A percentile compares a stretch with the other conserved stretches of the same genome.
Evolutionary conservation across 2,888 invertebrate genomes (phyloP).

Genomic region (Lepidocyrtinus sp.): DNA sequence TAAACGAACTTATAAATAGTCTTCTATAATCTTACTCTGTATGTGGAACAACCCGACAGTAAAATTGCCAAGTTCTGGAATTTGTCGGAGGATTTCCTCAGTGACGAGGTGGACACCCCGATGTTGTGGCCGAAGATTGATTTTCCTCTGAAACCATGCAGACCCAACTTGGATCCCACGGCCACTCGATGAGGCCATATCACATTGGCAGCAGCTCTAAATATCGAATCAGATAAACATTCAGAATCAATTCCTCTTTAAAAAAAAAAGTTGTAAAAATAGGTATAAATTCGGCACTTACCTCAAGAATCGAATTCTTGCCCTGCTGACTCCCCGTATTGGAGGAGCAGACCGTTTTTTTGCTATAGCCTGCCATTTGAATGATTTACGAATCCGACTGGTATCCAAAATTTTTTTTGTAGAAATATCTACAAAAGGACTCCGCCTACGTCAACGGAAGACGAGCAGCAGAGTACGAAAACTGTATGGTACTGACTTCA

Average conservation of each 20-base stretch:
- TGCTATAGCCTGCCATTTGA: constrained; percentile 65
- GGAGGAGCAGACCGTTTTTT: constrained; percentile 65
- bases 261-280: not conserved
- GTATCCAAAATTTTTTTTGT: not conserved
- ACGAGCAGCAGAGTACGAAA: not conserved
- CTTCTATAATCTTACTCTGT: constrained; percentile 85
- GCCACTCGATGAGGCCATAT: constrained; percentile 84
- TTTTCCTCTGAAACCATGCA: constrained; percentile 98
- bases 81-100: constrained; percentile 94
- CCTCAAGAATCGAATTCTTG: constrained; percentile 65
- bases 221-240: not conserved
- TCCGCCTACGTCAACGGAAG: constrained; percentile 2
- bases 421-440: constrained; percentile 12
- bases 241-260: not conserved
- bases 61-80: constrained; percentile 95
- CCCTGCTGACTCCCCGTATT: constrained; percentile 65
- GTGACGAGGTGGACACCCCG: constrained; percentile 97
- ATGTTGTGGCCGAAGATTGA: constrained; percentile 95
- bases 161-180: constrained; percentile 95
- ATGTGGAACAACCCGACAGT: constrained; percentile 96
- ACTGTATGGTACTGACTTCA: too few relatives aligned
- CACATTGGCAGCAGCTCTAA: constrained; percentile 71
- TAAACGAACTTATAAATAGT: not conserved
- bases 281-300: not conserved
- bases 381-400: constrained; percentile 26